A percentile compares a stretch with the other conserved stretches of the same genome.
These are phyloP conservation scores for Catharus minimus DNA, from an alignment of 2,113 vertebrate species.

Conservation along the genomic window DNA sequence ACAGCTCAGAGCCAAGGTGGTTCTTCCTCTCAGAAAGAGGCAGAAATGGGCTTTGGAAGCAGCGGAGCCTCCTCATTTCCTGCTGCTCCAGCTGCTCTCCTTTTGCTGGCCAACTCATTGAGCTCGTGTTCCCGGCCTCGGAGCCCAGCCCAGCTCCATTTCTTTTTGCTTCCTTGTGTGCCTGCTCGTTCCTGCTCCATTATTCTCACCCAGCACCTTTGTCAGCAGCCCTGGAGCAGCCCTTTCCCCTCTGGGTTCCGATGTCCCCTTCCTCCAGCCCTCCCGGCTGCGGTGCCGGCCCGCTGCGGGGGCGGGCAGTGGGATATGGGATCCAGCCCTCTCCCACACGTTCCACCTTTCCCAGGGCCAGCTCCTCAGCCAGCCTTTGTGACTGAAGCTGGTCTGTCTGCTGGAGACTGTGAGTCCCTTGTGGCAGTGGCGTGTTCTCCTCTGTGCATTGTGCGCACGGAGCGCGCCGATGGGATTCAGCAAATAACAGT, in stretches of 20 bases:
- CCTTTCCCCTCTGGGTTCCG: not conserved
- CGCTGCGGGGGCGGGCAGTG: not conserved
- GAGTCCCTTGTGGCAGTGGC: conserved; percentile 57
- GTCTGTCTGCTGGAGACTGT: conserved; percentile 59
- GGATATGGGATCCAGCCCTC: not conserved
- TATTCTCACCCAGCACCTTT: not conserved
- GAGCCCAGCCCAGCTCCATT: not conserved
- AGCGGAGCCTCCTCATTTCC: conserved; percentile 41
- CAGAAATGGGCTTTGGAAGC: conserved; percentile 22
- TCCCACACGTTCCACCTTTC: conserved; percentile 58
- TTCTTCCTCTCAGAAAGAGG: not conserved
- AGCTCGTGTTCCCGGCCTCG: conserved; percentile 18
- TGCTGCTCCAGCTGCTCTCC: conserved; percentile 49
- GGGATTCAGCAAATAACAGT: conserved; percentile 58
- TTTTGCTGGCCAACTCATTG: conserved; percentile 29
- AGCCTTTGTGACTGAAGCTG: conserved; percentile 54
- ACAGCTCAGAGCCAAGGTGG: not conserved
- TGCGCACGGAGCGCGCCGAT: not conserved
- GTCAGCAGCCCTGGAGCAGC: not conserved
- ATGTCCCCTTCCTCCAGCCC: not conserved
- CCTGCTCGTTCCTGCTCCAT: not conserved
- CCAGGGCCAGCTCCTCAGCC: conserved; percentile 57
- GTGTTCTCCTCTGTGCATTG: conserved; percentile 63
- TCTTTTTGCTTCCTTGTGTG: not conserved
- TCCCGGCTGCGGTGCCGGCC: not conserved